Evolutionary conservation across 1,140 invertebrate genomes (phyloP).

Genomic region (Stegodyphus dumicola): DNA sequence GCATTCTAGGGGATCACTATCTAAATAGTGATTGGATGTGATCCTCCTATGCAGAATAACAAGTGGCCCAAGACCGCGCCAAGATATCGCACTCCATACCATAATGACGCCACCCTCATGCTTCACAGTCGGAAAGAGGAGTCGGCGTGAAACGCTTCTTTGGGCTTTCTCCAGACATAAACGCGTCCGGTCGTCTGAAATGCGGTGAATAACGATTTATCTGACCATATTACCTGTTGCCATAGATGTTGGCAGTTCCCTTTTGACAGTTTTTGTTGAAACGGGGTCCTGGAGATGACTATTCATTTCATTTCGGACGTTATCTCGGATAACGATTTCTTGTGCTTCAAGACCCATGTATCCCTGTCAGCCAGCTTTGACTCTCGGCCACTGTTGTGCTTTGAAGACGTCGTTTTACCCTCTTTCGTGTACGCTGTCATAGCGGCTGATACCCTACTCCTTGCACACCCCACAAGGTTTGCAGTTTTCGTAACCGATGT

Average conservation of each 20-base stretch:
- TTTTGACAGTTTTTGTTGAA: constrained; percentile 6
- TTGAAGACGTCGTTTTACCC: constrained; percentile 19
- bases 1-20: too few relatives aligned
- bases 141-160: too few relatives aligned
- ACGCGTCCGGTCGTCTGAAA: too few relatives aligned
- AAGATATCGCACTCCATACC: too few relatives aligned
- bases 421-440: constrained; percentile 18
- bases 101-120: too few relatives aligned
- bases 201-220: too few relatives aligned
- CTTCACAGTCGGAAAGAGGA: too few relatives aligned
- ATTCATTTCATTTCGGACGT: constrained; percentile 1
- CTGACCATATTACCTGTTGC: too few relatives aligned
- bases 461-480: constrained; percentile 27
- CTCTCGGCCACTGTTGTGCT: constrained; percentile 25
- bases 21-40: too few relatives aligned
- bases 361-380: constrained; percentile 8
- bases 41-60: too few relatives aligned
- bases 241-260: neutral
- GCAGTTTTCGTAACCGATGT: constrained; percentile 30
- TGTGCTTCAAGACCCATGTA: constrained; percentile 2
- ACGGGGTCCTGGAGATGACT: constrained; percentile 3
- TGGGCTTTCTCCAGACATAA: too few relatives aligned
- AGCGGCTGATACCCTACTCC: constrained; percentile 31
- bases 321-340: constrained; percentile 4
- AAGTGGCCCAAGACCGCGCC: too few relatives aligned